Evolutionary conservation across 2,113 vertebrate species (phyloP).

Genomic region (Caracal caracal): DNA sequence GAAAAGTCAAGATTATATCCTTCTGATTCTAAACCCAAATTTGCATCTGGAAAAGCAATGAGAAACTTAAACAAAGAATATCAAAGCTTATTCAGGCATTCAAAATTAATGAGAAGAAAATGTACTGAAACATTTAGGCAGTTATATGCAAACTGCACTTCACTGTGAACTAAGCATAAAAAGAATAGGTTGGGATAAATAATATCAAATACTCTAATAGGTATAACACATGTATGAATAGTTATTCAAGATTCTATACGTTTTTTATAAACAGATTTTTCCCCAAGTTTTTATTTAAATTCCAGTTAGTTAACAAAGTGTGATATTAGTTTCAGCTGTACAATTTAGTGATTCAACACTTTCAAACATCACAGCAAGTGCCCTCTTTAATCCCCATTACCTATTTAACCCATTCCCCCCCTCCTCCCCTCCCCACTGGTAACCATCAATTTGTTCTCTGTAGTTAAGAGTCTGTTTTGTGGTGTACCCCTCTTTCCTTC

Average conservation of each 20-base stretch:
- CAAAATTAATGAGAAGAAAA: background rate
- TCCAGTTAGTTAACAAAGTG: background rate
- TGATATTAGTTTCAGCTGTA: background rate
- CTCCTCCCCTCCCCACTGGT: background rate
- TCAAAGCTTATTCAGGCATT: background rate
- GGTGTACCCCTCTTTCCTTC: background rate
- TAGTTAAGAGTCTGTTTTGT: background rate
- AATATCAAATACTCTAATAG: background rate
- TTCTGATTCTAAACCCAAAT: background rate
- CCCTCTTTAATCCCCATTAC: background rate
- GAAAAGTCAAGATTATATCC: background rate
- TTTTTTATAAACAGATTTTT: background rate
- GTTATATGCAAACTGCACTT: background rate
- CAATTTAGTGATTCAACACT: background rate
- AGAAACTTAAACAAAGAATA: background rate
- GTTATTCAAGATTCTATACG: background rate
- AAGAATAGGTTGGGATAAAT: background rate
- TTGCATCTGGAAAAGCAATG: background rate
- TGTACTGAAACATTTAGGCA: background rate
- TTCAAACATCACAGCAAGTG: background rate
- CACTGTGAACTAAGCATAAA: background rate
- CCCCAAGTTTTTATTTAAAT: background rate
- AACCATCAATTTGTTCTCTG: background rate
- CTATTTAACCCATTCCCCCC: background rate
- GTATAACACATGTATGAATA: background rate